Evolutionary conservation across 2,888 invertebrate species (phyloP).

Genomic region (Erannis defoliaria): DNA sequence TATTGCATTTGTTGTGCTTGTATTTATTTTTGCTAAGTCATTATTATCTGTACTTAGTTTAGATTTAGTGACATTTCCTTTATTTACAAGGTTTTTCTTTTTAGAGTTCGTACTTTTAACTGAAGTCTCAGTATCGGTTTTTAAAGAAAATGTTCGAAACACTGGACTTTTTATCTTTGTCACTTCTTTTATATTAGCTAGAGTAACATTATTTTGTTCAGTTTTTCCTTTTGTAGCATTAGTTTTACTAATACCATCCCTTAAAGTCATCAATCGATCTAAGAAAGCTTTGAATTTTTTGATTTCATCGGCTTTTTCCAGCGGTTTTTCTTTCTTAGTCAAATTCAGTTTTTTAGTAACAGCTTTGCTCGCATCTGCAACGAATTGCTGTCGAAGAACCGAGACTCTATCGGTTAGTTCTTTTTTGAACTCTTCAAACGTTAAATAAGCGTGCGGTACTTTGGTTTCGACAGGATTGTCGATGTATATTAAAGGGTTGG

Average conservation of each 20-base stretch:
- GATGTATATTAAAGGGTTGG: conserved; percentile 66
- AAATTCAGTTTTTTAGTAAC: neutral
- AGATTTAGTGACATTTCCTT: neutral
- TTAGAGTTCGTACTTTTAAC: neutral
- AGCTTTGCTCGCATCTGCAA: conserved; percentile 9
- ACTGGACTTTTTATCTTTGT: neutral
- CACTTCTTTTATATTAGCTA: neutral
- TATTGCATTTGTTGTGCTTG: conserved; percentile 1
- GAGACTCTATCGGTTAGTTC: conserved; percentile 52
- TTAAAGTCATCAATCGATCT: neutral
- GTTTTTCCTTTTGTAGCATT: neutral
- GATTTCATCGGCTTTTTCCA: neutral
- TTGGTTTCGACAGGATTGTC: conserved; percentile 75
- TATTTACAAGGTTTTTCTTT: neutral
- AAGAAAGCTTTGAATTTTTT: neutral
- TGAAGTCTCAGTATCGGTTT: neutral
- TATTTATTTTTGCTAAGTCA: neutral
- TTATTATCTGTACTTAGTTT: neutral
- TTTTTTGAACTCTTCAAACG: conserved; percentile 67
- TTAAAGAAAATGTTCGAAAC: conserved; percentile 1
- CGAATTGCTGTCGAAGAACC: conserved; percentile 47
- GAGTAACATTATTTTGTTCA: neutral
- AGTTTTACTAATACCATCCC: neutral
- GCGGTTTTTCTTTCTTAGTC: neutral
- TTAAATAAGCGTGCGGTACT: conserved; percentile 66